Conservation (phyloP, 92 coral and sea anemone species). For the Siderastrea radians region DNA sequence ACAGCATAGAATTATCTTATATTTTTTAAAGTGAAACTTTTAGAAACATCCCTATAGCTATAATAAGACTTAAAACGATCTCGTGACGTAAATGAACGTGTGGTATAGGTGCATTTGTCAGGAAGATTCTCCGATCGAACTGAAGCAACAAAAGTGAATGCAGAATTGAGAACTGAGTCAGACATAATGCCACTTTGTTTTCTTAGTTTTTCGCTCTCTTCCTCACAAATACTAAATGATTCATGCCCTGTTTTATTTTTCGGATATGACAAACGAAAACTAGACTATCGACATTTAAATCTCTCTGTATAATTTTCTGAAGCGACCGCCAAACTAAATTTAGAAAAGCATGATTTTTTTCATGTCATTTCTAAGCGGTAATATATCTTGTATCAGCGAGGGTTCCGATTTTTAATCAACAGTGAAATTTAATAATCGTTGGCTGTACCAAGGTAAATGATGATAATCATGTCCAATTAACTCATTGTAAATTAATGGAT, state of each 20-base stretch:
- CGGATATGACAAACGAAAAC: not conserved
- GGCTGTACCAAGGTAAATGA: not conserved
- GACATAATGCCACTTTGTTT: not conserved
- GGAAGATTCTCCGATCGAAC: too few species aligned
- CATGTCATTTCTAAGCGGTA: not conserved
- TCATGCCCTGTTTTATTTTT: not conserved
- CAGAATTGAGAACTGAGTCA: not conserved
- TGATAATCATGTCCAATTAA: not conserved
- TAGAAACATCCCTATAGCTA: too few species aligned
- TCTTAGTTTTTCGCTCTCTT: not conserved
- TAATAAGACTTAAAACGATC: too few species aligned
- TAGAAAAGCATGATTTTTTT: not conserved
- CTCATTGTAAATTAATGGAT: slow-evolving; percentile 8
- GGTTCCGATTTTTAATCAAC: not conserved
- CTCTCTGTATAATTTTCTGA: not conserved
- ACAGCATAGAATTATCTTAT: not conserved
- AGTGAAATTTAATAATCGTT: not conserved
- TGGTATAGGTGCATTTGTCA: too few species aligned
- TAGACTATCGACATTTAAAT: not conserved
- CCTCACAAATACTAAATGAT: slow-evolving; percentile 22
- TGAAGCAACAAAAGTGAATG: not conserved
- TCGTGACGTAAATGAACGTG: too few species aligned
- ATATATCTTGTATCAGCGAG: not conserved
- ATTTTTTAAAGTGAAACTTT: not conserved
- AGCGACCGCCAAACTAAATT: not conserved